These are phyloP conservation scores for Acomys russatus DNA, from an alignment of 2,797 vertebrate genomes.

Conservation along the genomic window DNA sequence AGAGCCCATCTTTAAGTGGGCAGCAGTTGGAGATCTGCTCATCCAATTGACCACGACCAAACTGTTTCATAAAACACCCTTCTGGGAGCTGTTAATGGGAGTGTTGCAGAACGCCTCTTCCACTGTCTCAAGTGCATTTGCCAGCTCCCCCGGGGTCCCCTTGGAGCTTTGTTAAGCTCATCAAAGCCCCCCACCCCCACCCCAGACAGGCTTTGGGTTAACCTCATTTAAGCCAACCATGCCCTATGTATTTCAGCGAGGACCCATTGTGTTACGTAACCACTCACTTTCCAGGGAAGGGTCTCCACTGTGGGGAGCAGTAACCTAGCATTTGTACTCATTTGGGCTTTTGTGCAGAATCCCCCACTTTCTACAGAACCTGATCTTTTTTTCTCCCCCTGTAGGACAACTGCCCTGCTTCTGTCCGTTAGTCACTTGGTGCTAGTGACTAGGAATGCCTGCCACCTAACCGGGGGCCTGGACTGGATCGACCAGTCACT, in stretches of 20 bases:
- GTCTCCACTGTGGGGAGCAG: neutral
- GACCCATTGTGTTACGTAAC: neutral
- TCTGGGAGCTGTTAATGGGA: neutral
- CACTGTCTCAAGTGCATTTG: neutral
- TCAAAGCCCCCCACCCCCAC: neutral
- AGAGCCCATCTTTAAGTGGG: neutral
- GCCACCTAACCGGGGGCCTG: constrained; percentile 94
- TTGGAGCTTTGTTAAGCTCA: neutral
- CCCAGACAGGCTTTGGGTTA: neutral
- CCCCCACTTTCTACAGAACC: neutral
- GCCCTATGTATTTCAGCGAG: neutral
- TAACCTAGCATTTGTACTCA: neutral
- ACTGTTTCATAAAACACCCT: neutral
- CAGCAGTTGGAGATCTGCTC: neutral
- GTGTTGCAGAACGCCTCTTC: neutral
- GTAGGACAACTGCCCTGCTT: constrained; percentile 95
- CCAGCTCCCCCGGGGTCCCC: neutral
- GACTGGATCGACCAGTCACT: constrained; percentile 98
- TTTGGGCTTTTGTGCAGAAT: neutral
- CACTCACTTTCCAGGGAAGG: neutral
- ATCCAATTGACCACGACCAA: neutral
- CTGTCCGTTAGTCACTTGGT: constrained; percentile 97
- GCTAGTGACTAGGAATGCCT: constrained; percentile 97
- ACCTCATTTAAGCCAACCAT: neutral
- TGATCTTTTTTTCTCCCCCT: neutral